Percentiles rank a stretch among this genome's conserved stretches.
Evolutionary conservation across 2,113 vertebrate species (phyloP).

Genomic region (Notothenia rossii): DNA sequence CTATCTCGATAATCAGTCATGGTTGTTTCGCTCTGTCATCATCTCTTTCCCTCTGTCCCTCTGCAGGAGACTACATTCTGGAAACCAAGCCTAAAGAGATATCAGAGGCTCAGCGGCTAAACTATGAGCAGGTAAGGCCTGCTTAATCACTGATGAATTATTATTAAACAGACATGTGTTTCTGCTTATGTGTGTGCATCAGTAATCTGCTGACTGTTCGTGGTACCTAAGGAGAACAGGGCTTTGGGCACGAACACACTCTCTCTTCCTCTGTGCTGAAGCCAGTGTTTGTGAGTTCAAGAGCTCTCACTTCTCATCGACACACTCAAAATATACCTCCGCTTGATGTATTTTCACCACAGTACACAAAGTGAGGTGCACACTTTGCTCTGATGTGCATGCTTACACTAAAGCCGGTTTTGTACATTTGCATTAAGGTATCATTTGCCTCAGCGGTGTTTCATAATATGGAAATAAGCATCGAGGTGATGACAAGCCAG

Average conservation of each 20-base stretch:
- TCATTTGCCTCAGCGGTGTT: neutral
- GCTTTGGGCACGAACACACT: constrained; percentile 31
- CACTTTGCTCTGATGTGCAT: neutral
- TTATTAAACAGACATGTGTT: constrained; percentile 29
- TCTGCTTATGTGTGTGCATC: constrained; percentile 44
- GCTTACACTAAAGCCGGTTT: neutral
- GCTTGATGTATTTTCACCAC: constrained; percentile 9
- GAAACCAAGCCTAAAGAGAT: constrained; percentile 99
- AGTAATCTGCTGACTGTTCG: constrained; percentile 46
- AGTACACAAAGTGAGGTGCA: neutral
- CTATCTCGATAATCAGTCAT: neutral
- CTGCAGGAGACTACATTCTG: constrained; percentile 97
- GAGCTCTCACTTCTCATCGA: constrained; percentile 4
- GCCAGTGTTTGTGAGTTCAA: neutral
- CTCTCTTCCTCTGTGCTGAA: neutral
- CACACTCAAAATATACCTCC: constrained; percentile 6
- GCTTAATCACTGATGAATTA: constrained; percentile 9
- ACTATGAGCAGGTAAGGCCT: constrained; percentile 96
- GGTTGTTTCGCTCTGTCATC: constrained; percentile 8
- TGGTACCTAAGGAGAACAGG: constrained; percentile 20
- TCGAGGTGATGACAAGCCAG: constrained; percentile 30
- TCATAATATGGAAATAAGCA: constrained; percentile 52
- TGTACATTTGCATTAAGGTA: constrained; percentile 42
- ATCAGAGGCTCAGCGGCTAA: constrained; percentile 96
- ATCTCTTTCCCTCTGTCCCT: constrained; percentile 43